Percentiles rank a stretch among this genome's conserved stretches.
Conservation (phyloP, 2,113 vertebrate genomes). For the Oophaga pumilio region DNA sequence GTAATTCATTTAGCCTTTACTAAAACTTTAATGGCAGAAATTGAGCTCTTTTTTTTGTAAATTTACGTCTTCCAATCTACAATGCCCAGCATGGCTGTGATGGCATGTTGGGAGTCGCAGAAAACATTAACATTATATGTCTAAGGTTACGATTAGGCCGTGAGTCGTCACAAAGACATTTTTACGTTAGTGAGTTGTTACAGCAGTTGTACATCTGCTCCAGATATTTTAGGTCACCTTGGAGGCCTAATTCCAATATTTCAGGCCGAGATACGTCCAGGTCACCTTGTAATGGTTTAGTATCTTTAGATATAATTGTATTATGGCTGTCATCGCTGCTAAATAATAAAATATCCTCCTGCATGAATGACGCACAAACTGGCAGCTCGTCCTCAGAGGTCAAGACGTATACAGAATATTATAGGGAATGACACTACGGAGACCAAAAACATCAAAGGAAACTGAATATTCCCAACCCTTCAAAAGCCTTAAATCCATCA, state of each 20-base stretch:
- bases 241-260: not conserved
- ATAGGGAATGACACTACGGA: not conserved
- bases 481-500: not conserved
- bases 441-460: not conserved
- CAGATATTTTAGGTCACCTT: not conserved
- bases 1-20: no score
- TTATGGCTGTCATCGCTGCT: not conserved
- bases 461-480: not conserved
- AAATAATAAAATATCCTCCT: not conserved
- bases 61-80: no score
- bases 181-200: no score
- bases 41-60: no score
- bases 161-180: no score
- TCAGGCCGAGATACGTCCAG: not conserved
- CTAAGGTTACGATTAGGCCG: no score
- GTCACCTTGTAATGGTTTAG: not conserved
- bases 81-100: no score
- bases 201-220: not conserved
- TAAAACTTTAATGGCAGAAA: no score
- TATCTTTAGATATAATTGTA: not conserved
- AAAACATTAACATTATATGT: no score
- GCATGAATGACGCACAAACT: not conserved
- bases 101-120: no score
- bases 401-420: not conserved
- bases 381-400: not conserved